Conservation (phyloP, 2,113 vertebrate genomes). For the Syngnathus typhle region DNA sequence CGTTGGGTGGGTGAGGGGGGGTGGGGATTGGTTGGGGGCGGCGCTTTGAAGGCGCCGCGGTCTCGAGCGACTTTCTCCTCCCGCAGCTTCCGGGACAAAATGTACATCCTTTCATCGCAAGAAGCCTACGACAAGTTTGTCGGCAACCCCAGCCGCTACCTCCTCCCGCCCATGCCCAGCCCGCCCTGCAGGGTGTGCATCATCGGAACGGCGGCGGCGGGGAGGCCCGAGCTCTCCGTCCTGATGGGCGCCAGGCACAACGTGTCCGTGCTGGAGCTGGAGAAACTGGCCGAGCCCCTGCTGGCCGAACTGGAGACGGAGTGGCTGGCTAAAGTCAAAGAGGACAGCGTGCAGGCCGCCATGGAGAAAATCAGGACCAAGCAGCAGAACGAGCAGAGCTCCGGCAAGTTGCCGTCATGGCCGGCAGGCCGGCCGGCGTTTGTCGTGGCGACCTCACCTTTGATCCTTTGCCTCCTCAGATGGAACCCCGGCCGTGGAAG, state of each 20-base stretch:
- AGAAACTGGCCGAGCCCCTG: conserved; percentile 54
- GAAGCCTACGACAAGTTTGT: conserved; percentile 76
- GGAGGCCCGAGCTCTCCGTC: conserved; percentile 78
- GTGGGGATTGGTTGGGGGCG: too few relatives aligned
- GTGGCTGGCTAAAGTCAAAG: conserved; percentile 52
- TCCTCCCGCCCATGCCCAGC: conserved; percentile 86
- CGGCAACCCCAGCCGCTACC: conserved; percentile 78
- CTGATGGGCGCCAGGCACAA: conserved; percentile 76
- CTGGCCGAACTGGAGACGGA: conserved; percentile 57
- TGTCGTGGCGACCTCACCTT: not conserved
- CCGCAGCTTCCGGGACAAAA: conserved; percentile 86
- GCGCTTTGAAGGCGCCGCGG: too few relatives aligned
- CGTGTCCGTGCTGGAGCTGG: conserved; percentile 77
- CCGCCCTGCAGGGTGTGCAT: conserved; percentile 82
- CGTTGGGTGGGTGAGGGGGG: conserved; percentile 72
- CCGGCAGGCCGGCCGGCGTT: too few relatives aligned
- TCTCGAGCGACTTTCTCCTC: not conserved
- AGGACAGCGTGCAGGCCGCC: conserved; percentile 64
- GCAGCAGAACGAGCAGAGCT: conserved; percentile 28
- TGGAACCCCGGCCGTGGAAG: conserved; percentile 16
- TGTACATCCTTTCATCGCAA: conserved; percentile 81
- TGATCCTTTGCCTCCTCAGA: conserved; percentile 17
- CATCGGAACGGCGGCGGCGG: conserved; percentile 76
- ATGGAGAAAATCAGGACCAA: conserved; percentile 65
- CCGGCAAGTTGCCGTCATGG: conserved; percentile 23